Conservation (phyloP, 2,797 vertebrate genomes). For the Botia almorhae region DNA sequence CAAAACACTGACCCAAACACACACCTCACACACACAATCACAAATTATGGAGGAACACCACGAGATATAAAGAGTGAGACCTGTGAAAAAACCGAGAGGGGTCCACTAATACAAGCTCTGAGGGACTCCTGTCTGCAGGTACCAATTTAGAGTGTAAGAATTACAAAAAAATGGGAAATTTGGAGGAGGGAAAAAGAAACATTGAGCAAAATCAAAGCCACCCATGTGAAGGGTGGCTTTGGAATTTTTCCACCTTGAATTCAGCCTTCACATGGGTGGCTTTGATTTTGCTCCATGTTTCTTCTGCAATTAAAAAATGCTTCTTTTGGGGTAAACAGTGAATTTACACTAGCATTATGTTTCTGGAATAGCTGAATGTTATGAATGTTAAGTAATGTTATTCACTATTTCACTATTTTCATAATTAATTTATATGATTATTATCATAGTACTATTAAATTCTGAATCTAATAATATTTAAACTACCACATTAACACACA, state of each 20-base stretch:
- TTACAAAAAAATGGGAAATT: constrained; percentile 8
- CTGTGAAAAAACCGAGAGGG: constrained; percentile 35
- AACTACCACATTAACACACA: no score
- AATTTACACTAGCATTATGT: neutral
- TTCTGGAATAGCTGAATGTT: neutral
- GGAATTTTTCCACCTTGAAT: no score
- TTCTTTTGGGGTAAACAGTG: neutral
- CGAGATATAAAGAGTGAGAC: constrained; percentile 33
- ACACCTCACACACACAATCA: constrained; percentile 10
- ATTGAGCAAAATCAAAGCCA: constrained; percentile 4
- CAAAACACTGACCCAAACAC: constrained; percentile 37
- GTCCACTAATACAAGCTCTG: constrained; percentile 24
- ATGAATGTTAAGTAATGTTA: no score
- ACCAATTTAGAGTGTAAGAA: constrained; percentile 32
- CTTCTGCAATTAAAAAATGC: no score
- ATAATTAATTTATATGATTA: no score
- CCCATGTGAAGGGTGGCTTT: neutral
- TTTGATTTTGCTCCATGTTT: no score
- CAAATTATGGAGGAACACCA: constrained; percentile 41
- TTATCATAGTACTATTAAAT: no score
- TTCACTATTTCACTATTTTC: no score
- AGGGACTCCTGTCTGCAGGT: constrained; percentile 42
- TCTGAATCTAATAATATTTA: no score
- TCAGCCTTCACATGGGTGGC: no score
- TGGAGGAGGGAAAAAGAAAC: constrained; percentile 4